These are phyloP conservation scores for Clanis bilineata DNA, from an alignment of 2,888 invertebrate species.

Conservation along the genomic window DNA sequence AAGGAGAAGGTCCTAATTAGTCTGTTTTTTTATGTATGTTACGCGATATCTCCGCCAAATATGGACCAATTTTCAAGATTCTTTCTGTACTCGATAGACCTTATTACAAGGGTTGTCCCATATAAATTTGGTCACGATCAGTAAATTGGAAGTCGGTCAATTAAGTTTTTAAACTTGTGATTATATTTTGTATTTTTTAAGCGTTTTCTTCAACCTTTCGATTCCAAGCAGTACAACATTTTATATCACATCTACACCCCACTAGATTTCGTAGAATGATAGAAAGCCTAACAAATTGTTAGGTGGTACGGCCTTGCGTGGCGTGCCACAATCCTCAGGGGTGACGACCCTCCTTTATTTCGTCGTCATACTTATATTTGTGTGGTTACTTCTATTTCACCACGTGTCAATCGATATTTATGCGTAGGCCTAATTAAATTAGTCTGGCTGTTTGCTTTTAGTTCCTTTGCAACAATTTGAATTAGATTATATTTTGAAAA, in stretches of 20 bases:
- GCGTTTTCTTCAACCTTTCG: background rate
- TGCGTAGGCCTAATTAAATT: background rate
- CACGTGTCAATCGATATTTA: constrained; percentile 16
- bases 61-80: no score
- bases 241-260: background rate
- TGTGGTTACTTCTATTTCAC: constrained; percentile 33
- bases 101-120: no score
- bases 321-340: constrained; percentile 43
- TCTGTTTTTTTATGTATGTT: no score
- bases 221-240: background rate
- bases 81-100: no score
- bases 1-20: no score
- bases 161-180: no score
- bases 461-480: background rate
- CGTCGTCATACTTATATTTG: constrained; percentile 18
- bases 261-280: constrained; percentile 20
- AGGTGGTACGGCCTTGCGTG: constrained; percentile 33
- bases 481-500: background rate
- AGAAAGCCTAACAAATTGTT: constrained; percentile 23
- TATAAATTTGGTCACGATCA: no score
- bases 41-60: no score
- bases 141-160: no score
- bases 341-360: constrained; percentile 38
- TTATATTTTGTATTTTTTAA: no score
- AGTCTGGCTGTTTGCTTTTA: background rate